phyloP scores from a whole-genome alignment of 2,888 invertebrate species.

The Heteromyza rotundicornis region DNA sequence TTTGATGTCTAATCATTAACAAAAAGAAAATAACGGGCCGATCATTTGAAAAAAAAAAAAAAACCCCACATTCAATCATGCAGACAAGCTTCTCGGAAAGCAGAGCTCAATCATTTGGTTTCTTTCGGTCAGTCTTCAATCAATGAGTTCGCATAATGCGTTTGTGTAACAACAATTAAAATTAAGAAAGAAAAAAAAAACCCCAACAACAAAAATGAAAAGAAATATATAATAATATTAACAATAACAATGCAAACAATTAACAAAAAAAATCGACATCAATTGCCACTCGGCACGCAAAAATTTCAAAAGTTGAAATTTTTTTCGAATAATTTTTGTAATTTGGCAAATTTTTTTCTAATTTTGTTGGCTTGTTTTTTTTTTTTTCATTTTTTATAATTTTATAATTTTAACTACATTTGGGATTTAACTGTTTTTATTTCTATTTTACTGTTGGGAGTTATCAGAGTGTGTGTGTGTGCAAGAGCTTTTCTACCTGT shows the following conservation, averaged over 20 bases:
- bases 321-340: background rate
- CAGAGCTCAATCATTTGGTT: background rate
- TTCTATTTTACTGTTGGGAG: background rate
- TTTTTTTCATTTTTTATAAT: background rate
- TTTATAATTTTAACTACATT: background rate
- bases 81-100: too few species aligned
- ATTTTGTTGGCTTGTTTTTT: background rate
- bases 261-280: background rate
- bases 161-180: constrained; percentile 7
- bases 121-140: background rate
- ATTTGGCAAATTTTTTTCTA: background rate
- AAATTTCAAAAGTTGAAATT: background rate
- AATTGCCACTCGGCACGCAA: background rate
- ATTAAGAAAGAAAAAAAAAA: background rate
- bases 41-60: too few species aligned
- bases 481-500: too few species aligned
- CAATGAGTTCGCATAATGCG: background rate
- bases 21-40: too few species aligned
- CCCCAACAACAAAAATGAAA: background rate
- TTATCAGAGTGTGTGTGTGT: background rate
- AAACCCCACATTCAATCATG: too few species aligned
- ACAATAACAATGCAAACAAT: constrained; percentile 7
- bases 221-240: background rate
- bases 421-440: background rate
- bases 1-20: too few species aligned